Base-by-base conservation (phyloP, 2,888 invertebrate species). In the Agrotis puta region DNA sequence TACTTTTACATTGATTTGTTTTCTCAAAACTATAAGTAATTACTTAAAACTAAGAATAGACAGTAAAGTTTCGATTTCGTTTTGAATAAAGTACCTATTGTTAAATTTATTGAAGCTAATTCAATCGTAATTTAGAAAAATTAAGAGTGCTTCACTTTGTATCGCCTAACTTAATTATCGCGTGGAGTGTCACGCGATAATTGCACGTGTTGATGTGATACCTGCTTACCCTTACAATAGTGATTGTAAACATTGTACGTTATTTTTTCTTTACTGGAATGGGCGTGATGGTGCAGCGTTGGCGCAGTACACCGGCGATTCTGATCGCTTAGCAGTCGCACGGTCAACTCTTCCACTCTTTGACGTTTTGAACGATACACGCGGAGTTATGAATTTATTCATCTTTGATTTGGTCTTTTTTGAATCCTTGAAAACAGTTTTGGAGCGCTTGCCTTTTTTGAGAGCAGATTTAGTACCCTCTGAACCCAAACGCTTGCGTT, bases 261-360 rank as follows among this genome's bases (percentile, higher is more conserved):
- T 63, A 3, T 18, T n/a, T 22, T 45, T 22, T 18, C 14, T 39
- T 39, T 48, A 48, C 16, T 65, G 65, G 22, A 48, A 65, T 14
- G 47, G 33, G 3, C 1, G 0, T 22, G 66, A 66, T 50, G 66
- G 66, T n/a, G 7, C 3, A 18, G 50, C 13, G n/a, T 16, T 3
- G 16, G 24, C 7, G 16, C 7, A 1, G 24, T 16, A 13, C 39
- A 50, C 7, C 9, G 24, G 24, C 20, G 24, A 24, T 39, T 43
- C 24, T 16, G 67, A 43, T 16, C 50, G 16, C 16, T 39, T 14
- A 6, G 13, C 13, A 4, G 67, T 67, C 13, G 68, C 50, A 43
- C 16, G 1, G 20, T 67, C 67, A 43, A 43, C 20, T 16, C 48
- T 50, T 24, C 66, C 67, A 4, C 13, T 39, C 39, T 43, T 39